These are phyloP conservation scores for Tetramorium simillimum DNA, from an alignment of 1,140 invertebrate species.

Conservation along the genomic window DNA sequence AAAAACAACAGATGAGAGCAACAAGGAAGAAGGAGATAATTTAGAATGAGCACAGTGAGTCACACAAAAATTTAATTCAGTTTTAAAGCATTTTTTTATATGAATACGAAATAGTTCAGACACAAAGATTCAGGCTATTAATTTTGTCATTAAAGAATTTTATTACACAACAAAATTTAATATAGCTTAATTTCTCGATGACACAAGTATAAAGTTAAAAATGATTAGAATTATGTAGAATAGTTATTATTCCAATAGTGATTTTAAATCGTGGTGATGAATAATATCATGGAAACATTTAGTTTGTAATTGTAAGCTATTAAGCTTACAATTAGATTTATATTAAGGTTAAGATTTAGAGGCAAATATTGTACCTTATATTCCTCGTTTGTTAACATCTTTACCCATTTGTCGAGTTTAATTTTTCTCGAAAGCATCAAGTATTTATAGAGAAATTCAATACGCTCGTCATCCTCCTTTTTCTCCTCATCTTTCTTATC, in stretches of 20 bases:
- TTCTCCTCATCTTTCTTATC: constrained; percentile 75
- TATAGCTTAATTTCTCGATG: not conserved
- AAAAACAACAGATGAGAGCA: not conserved
- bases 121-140: not conserved
- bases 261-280: not conserved
- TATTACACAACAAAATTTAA: too few relatives aligned
- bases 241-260: too few relatives aligned
- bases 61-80: not conserved
- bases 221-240: too few relatives aligned
- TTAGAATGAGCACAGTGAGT: not conserved
- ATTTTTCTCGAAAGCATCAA: constrained; percentile 82
- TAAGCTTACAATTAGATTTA: not conserved
- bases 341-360: not conserved
- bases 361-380: constrained; percentile 83
- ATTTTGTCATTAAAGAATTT: not conserved
- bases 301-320: not conserved
- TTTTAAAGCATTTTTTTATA: not conserved
- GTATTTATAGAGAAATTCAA: constrained; percentile 80
- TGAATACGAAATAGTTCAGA: not conserved
- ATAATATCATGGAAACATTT: not conserved
- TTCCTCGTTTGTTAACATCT: constrained; percentile 90
- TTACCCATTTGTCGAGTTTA: constrained; percentile 92
- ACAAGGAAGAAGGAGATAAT: not conserved
- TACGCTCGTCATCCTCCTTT: constrained; percentile 77
- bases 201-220: too few relatives aligned